phyloP scores from a whole-genome alignment of 37 sponge, comb jelly and placozoan genomes.

The Halisarca cf. caerulea region DNA sequence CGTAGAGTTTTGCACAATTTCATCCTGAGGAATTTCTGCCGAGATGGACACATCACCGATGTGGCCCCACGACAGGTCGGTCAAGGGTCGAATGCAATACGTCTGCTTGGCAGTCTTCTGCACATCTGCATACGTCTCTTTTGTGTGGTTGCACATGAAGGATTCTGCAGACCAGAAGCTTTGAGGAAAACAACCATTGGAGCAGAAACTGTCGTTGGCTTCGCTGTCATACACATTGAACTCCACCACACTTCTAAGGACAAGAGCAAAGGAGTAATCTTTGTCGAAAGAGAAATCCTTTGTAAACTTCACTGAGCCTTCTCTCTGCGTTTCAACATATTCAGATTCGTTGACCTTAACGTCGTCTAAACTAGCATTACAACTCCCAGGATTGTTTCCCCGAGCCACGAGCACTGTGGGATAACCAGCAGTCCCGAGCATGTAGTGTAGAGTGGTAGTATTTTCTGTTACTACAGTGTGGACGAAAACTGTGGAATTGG shows the following conservation, averaged over 20 bases:
- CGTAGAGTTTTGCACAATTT: no score
- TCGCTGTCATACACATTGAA: conserved; percentile 31
- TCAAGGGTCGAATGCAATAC: conserved; percentile 5
- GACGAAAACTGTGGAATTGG: neutral
- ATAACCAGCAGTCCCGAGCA: neutral
- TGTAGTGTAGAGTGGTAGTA: neutral
- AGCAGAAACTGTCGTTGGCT: neutral
- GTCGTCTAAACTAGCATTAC: neutral
- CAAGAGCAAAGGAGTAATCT: conserved; percentile 47
- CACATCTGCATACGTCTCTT: neutral
- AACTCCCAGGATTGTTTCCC: neutral
- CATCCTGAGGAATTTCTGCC: neutral
- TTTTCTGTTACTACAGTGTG: neutral
- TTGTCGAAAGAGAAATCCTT: conserved; percentile 2
- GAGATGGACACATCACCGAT: neutral
- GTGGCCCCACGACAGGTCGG: neutral
- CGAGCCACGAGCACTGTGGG: neutral
- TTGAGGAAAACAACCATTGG: neutral
- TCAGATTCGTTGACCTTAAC: neutral
- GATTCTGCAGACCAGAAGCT: neutral
- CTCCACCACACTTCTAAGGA: conserved; percentile 53
- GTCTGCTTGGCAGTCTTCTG: neutral
- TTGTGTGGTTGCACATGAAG: neutral
- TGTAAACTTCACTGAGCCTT: conserved; percentile 38
- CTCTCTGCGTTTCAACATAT: neutral